These are phyloP conservation scores for Antennarius maculatus DNA, from an alignment of 2,797 vertebrate genomes.

Conservation along the genomic window DNA sequence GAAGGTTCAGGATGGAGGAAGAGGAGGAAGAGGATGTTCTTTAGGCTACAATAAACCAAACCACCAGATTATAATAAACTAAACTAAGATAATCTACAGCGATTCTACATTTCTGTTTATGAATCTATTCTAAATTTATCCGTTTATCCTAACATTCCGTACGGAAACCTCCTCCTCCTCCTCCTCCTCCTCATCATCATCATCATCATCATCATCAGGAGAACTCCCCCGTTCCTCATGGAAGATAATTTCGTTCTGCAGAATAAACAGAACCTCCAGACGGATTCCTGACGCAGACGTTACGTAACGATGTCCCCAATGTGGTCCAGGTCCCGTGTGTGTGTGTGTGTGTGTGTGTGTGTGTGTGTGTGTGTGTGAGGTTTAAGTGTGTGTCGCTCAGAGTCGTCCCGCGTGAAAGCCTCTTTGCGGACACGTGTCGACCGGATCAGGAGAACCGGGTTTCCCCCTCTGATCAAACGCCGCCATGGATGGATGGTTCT, in stretches of 20 bases:
- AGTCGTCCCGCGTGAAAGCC: conserved; percentile 52
- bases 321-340: conserved; percentile 35
- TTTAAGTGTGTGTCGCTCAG: conserved; percentile 1
- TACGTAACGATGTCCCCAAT: conserved; percentile 29
- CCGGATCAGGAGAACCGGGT: conserved; percentile 39
- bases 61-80: neutral
- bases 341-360: conserved; percentile 38
- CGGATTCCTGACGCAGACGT: conserved; percentile 36
- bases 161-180: no score
- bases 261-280: conserved; percentile 43
- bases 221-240: conserved; percentile 22
- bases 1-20: no score
- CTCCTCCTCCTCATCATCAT: no score
- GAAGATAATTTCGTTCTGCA: conserved; percentile 40
- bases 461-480: conserved; percentile 48
- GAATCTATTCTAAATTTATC: no score
- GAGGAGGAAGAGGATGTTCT: no score
- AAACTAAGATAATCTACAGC: neutral
- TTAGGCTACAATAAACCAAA: no score
- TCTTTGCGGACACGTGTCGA: conserved; percentile 51
- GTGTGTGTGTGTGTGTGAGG: conserved; percentile 1
- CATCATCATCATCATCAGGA: no score
- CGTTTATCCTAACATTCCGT: no score
- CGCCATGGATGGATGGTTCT: conserved; percentile 28
- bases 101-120: no score